Evolutionary conservation across 2,888 invertebrate genomes (phyloP), one percentile per base, ranked within the genome.

Genomic region (Hydrotaea cyrtoneurina): DNA sequence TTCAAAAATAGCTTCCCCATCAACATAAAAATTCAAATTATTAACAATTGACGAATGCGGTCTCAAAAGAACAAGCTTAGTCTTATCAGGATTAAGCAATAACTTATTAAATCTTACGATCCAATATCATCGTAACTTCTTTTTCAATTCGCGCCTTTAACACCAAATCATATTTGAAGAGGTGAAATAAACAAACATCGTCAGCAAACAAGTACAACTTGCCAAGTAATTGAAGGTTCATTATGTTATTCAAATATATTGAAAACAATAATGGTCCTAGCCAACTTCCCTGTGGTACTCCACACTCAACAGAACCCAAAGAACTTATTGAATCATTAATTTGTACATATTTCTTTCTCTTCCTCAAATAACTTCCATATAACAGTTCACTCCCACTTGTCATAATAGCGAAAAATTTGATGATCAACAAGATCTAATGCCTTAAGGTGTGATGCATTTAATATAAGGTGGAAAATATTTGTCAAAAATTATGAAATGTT

Each of bases 371-470:
- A 50, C 19, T 50, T 26, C 26, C n/a, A 11, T 53, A 55, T 15
- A 72, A 72, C 17, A 57, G 57, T 39, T 17, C 17, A 0, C 19
- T 31, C 8, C 39, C 19, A 57, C 19, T 31, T 15, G 26, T 62
- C 62, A 50, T 62, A 62, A 46, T 31, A 75, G 2, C n/a, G 43
- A 7, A 75, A 17, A 46, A 75, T 75, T 2, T 75, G 4, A 75
- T 75, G 75, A 50, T 62, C 62, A n/a, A 62, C 62, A 17, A 75
- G 46, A 26, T 75, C 75, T 62, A 75, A 62, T 17, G 75, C 75
- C 46, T 75, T 75, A n/a, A n/a, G n/a, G n/a, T n/a, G n/a, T n/a
- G n/a, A n/a, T n/a, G n/a, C n/a, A n/a, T n/a, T n/a, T n/a, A n/a
- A n/a, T n/a, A n/a, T n/a, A n/a, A n/a, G n/a, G n/a, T n/a, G n/a